phyloP scores from a whole-genome alignment of 2,113 vertebrate genomes.

The Cariama cristata region DNA sequence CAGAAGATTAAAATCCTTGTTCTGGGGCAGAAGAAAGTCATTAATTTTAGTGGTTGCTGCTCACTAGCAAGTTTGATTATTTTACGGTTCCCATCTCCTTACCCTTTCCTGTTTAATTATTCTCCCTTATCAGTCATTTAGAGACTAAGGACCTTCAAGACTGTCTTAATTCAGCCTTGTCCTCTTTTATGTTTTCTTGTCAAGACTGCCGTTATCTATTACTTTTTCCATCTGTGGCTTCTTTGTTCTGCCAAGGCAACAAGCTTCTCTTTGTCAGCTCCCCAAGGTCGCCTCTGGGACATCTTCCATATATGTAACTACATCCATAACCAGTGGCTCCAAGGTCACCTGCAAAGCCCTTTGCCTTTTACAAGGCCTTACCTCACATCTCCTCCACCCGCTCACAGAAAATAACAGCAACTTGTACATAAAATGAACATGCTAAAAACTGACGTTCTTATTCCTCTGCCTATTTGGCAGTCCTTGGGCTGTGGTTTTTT shows the following conservation, averaged over 20 bases:
- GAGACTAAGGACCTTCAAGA: constrained; percentile 11
- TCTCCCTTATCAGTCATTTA: constrained; percentile 33
- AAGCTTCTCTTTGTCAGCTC: constrained; percentile 19
- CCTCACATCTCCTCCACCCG: background rate
- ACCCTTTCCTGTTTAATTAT: constrained; percentile 26
- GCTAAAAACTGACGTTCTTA: background rate
- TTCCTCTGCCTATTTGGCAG: background rate
- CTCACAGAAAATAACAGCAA: background rate
- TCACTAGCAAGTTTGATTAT: background rate
- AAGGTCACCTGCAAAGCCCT: constrained; percentile 16
- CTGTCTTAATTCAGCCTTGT: background rate
- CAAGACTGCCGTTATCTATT: constrained; percentile 22
- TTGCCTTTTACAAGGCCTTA: background rate
- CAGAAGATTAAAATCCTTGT: constrained; percentile 17
- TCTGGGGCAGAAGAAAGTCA: background rate
- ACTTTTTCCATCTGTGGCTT: constrained; percentile 17
- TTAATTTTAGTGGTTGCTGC: background rate
- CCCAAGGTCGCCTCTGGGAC: background rate
- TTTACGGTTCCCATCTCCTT: constrained; percentile 21
- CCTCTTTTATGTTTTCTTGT: constrained; percentile 38
- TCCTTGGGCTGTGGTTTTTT: constrained; percentile 1
- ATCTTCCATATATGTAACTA: background rate
- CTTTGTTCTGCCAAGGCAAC: constrained; percentile 23
- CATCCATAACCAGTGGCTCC: background rate
- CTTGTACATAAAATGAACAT: background rate